Base-by-base conservation (phyloP, 1,140 invertebrate genomes). In the Gonioctena quinquepunctata region DNA sequence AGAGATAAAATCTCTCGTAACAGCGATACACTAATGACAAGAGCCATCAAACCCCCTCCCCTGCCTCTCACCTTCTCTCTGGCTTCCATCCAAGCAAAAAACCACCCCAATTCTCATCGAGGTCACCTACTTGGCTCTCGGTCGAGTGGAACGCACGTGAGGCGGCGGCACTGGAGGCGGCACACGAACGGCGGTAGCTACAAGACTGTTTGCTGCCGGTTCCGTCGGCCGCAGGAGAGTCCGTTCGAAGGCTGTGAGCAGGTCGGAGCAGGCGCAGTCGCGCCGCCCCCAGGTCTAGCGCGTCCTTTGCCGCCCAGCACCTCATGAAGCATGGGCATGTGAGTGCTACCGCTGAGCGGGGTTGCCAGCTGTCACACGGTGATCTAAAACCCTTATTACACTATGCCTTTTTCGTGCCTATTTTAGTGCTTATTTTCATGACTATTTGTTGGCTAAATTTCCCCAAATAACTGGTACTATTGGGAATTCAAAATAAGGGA, bases 71-170 rank as follows among this genome's bases (percentile, higher is more conserved):
- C 56, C 56, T 59, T 59, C 16, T 59, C 25, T 25, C 56, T 59
- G 56, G 56, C 56, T 25, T 59, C 25, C 23, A 59, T 59, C 56
- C 56, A 26, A 59, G 23, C 8, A 25, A 59, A 59, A 26, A 59
- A 26, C 21, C 21, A 25, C 21, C 56, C 21, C 4, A 25, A 59
- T 25, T 59, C 56, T 25, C 56, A 59, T 59, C 56, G 56, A 59
- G 56, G 56, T 59, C 56, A 59, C 56, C 56, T 59, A 59, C 56
- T 59, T 59, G 56, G 56, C 56, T 25, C 25, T 59, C 25, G 25
- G 11, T 25, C 56, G 56, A 25, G 25, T 26, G 16, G 21, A 22
- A 59, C 56, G 56, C 23, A 25, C 8, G 56, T 25, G n/a, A 16
- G 16, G n/a, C 23, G 21, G 23, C 8, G 50, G 50, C 2, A 59